Conservation (phyloP, 2,888 invertebrate species). For the Urechis unicinctus region DNA sequence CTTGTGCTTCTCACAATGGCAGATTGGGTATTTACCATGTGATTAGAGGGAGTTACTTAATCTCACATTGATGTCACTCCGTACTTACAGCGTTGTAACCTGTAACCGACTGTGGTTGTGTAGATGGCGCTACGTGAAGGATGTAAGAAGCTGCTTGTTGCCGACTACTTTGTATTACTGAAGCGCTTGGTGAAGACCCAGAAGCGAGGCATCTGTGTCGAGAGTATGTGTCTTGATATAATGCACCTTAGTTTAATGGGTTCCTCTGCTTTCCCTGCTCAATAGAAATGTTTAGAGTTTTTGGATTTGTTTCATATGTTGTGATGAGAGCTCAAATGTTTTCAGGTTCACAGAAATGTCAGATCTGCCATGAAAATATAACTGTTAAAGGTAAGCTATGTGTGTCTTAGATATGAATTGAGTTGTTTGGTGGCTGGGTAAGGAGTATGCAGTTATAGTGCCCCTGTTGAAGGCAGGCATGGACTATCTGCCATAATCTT, state of each 20-base stretch:
- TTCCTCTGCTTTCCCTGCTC: neutral
- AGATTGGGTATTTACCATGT: no score
- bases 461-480: no score
- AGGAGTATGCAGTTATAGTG: no score
- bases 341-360: slow-evolving; percentile 8
- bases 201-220: slow-evolving; percentile 68
- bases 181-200: slow-evolving; percentile 72
- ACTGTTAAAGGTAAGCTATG: slow-evolving; percentile 6
- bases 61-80: no score
- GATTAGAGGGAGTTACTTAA: no score
- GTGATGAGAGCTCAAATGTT: no score
- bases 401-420: no score
- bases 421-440: no score
- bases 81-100: no score
- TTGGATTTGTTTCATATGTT: no score
- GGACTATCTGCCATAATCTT: no score
- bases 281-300: no score
- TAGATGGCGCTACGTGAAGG: slow-evolving; percentile 81
- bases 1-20: neutral
- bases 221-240: slow-evolving; percentile 55
- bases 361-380: slow-evolving; percentile 8
- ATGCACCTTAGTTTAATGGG: neutral
- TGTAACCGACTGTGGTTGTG: slow-evolving; percentile 24
- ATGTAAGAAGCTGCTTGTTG: slow-evolving; percentile 80
- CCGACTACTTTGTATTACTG: slow-evolving; percentile 82